Conservation (phyloP, 2,113 vertebrate genomes). For the Archilochus colubris region DNA sequence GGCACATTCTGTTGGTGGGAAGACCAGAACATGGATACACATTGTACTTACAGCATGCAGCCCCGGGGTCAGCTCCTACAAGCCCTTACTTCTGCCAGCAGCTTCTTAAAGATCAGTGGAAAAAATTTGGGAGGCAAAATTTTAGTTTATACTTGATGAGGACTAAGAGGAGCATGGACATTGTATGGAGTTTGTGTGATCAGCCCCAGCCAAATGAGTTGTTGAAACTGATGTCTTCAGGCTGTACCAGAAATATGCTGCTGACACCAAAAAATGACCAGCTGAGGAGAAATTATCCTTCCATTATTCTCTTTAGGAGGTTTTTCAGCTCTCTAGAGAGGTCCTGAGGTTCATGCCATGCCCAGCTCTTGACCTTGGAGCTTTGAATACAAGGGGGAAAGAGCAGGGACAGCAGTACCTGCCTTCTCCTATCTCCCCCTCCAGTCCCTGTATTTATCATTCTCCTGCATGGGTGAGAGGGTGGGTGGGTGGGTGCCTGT, state of each 20-base stretch:
- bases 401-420: too few relatives aligned
- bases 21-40: neutral
- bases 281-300: neutral
- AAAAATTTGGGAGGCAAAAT: neutral
- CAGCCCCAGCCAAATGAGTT: fast-evolving
- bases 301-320: neutral
- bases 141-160: neutral
- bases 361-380: fast-evolving
- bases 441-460: neutral
- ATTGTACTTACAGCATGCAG: neutral
- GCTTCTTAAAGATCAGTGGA: neutral
- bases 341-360: neutral
- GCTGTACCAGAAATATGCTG: neutral
- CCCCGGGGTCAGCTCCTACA: neutral
- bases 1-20: fast-evolving
- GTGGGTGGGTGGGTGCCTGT: neutral
- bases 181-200: fast-evolving
- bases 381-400: neutral
- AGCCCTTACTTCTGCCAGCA: neutral
- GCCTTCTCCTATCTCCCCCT: neutral
- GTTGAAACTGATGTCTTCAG: neutral
- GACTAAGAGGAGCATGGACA: neutral
- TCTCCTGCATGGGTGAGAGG: neutral
- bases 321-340: neutral
- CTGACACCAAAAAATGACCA: neutral